Percentiles rank a stretch among this genome's conserved stretches.
Conservation (phyloP, 2,888 invertebrate genomes). For the Agonopterix subpropinquella region DNA sequence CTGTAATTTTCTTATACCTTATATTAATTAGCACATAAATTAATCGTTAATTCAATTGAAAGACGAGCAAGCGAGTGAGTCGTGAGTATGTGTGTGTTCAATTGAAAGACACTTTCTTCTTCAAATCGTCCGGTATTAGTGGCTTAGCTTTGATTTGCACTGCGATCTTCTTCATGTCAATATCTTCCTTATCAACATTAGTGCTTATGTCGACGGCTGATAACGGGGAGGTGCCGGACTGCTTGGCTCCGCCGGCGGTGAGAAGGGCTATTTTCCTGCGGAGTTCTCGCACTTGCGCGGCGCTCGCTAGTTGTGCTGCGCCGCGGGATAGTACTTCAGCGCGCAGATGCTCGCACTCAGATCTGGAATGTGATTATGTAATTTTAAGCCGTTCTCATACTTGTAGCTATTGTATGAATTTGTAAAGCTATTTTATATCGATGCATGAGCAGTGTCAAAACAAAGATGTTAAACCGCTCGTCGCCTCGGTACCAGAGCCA, state of each 20-base stretch:
- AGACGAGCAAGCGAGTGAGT: too few relatives aligned
- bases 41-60: too few relatives aligned
- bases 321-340: conserved; percentile 52
- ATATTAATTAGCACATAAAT: too few relatives aligned
- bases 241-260: conserved; percentile 16
- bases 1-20: too few relatives aligned
- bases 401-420: too few relatives aligned
- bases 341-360: conserved; percentile 51
- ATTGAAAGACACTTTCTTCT: conserved; percentile 63
- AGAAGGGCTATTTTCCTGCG: conserved; percentile 46
- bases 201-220: background rate
- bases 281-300: conserved; percentile 50
- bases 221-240: conserved; percentile 11
- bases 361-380: conserved; percentile 24
- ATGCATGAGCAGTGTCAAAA: too few relatives aligned
- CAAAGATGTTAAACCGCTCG: too few relatives aligned
- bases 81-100: conserved; percentile 11
- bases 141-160: conserved; percentile 18
- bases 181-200: conserved; percentile 21
- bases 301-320: conserved; percentile 53
- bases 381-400: background rate
- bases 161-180: conserved; percentile 17
- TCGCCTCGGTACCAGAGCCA: too few relatives aligned
- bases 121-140: conserved; percentile 41
- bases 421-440: too few relatives aligned